A percentile compares a stretch with the other conserved stretches of the same genome.
These are phyloP conservation scores for Scaptomyza flava DNA, from an alignment of 2,888 invertebrate species.

Conservation along the genomic window DNA sequence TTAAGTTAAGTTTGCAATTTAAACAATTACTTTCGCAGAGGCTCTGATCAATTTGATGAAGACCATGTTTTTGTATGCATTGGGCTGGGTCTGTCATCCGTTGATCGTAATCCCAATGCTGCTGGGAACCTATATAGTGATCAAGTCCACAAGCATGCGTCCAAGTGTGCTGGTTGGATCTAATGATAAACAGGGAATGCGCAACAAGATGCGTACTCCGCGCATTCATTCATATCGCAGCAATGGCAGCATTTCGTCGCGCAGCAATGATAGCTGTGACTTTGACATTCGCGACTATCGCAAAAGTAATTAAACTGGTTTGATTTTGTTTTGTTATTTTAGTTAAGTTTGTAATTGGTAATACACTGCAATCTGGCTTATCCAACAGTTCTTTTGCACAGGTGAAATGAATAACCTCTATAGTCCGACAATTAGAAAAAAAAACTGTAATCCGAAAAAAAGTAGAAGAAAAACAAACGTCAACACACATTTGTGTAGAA, in stretches of 20 bases:
- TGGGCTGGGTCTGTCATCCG: constrained; percentile 59
- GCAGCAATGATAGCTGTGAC: constrained; percentile 45
- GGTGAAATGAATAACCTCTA: too few species aligned
- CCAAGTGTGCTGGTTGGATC: constrained; percentile 1
- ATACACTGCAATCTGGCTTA: too few species aligned
- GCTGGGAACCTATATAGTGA: constrained; percentile 11
- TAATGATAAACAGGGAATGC: background rate
- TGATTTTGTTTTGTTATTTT: constrained; percentile 1
- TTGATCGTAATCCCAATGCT: constrained; percentile 59
- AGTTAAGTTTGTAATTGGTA: constrained; percentile 19
- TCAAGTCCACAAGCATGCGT: constrained; percentile 32
- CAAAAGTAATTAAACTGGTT: constrained; percentile 1
- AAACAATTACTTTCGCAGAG: constrained; percentile 44
- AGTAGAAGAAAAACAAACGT: too few species aligned
- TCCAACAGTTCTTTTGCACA: too few species aligned
- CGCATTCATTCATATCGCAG: constrained; percentile 46
- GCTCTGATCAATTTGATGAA: constrained; percentile 59
- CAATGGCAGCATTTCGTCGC: constrained; percentile 33
- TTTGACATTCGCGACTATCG: constrained; percentile 35
- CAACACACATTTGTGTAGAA: too few species aligned
- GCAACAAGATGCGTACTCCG: constrained; percentile 35
- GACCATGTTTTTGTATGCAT: constrained; percentile 36
- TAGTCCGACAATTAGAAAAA: too few species aligned
- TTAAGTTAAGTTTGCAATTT: background rate
- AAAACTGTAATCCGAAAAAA: too few species aligned